These are phyloP conservation scores for Ramphastos sulfuratus DNA, from an alignment of 2,113 vertebrate species.

Conservation along the genomic window DNA sequence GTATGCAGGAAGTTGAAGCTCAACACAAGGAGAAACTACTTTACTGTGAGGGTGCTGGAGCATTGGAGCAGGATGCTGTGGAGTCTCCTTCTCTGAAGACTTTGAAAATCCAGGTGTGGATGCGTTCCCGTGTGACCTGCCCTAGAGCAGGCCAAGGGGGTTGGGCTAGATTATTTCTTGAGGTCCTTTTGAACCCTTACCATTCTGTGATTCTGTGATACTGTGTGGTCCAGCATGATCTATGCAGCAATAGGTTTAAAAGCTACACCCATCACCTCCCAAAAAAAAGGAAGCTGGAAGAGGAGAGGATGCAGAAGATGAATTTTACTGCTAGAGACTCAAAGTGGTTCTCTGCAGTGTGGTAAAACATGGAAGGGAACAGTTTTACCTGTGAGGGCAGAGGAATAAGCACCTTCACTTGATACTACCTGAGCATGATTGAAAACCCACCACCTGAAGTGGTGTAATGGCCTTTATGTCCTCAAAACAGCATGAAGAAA, in stretches of 20 bases:
- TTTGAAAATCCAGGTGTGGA: no score
- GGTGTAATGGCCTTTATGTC: not conserved
- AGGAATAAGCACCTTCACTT: not conserved
- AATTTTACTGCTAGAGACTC: not conserved
- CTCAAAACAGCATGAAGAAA: not conserved
- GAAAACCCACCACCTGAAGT: not conserved
- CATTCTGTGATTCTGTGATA: no score
- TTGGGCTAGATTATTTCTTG: no score
- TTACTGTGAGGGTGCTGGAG: no score
- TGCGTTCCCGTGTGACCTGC: no score
- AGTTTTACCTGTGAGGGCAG: not conserved
- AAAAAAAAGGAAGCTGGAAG: not conserved
- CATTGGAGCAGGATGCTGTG: no score
- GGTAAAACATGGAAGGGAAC: rapidly evolving
- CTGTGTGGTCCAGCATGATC: rapidly evolving
- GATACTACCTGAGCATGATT: rapidly evolving
- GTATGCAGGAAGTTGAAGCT: no score
- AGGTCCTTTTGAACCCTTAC: no score
- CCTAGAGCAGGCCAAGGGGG: no score
- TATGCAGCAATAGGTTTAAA: rapidly evolving
- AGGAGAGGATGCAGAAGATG: not conserved
- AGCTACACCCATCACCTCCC: rapidly evolving
- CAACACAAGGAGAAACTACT: no score
- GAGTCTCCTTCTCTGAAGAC: no score
- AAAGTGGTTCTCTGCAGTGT: not conserved